A percentile compares a stretch with the other conserved stretches of the same genome.
These are phyloP conservation scores for Burhinus oedicnemus DNA, from an alignment of 2,113 vertebrate species.

Conservation along the genomic window DNA sequence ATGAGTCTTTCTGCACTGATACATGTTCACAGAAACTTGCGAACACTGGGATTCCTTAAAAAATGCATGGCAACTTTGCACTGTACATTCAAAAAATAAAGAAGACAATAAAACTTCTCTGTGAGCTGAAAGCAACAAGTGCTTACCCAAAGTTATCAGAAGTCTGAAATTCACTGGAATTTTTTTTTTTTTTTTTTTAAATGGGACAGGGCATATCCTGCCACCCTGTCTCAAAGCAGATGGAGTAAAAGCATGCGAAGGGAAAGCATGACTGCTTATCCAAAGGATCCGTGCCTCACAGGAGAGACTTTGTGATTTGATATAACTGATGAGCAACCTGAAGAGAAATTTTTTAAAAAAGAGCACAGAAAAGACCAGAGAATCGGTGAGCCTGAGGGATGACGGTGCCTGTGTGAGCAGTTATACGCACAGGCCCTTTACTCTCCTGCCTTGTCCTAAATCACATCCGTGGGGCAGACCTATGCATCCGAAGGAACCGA, in stretches of 20 bases:
- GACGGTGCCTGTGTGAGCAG: not conserved
- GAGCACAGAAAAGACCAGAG: not conserved
- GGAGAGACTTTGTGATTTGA: not conserved
- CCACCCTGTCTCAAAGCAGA: conserved; percentile 55
- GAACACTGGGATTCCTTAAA: not conserved
- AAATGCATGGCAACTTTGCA: not conserved
- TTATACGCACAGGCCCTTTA: not conserved
- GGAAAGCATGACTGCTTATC: conserved; percentile 22
- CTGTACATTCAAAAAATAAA: not conserved
- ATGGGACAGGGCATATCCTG: not conserved
- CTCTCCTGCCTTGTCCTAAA: not conserved
- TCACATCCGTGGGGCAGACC: not conserved
- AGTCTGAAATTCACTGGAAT: conserved; percentile 32
- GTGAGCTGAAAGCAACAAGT: conserved; percentile 35
- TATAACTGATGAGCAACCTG: conserved; percentile 38
- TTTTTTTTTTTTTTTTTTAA: not conserved
- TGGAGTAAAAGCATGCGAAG: conserved; percentile 7
- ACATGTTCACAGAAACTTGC: not conserved
- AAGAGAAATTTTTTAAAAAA: not conserved
- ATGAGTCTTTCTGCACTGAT: not conserved
- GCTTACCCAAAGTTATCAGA: conserved; percentile 1
- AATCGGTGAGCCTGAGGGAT: not conserved
- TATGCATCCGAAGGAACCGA: not conserved
- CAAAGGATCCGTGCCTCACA: not conserved
- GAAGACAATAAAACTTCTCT: not conserved